phyloP scores from a whole-genome alignment of 2,113 vertebrate species.

The Alethe castanea region DNA sequence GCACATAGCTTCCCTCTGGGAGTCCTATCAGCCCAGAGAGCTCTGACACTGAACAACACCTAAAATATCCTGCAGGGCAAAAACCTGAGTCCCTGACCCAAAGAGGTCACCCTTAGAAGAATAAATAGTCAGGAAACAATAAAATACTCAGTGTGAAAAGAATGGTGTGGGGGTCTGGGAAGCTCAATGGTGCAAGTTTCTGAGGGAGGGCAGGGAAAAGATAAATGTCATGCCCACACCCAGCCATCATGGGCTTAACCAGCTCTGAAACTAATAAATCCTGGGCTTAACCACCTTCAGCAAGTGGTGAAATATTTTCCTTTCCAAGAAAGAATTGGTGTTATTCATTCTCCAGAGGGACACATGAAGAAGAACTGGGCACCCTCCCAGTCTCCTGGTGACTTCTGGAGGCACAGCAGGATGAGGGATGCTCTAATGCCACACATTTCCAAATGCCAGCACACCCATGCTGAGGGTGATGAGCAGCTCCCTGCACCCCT shows the following conservation, averaged over 20 bases:
- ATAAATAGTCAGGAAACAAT: conserved; percentile 25
- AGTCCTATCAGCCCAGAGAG: not conserved
- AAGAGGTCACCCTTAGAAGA: not conserved
- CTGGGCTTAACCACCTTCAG: not conserved
- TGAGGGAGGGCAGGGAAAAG: not conserved
- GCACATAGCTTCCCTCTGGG: not conserved
- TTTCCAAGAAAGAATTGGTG: not conserved
- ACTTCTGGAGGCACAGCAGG: not conserved
- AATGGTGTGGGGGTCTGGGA: not conserved
- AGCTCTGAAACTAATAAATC: not conserved
- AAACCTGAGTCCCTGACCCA: not conserved
- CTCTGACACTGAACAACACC: not conserved
- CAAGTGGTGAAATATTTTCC: not conserved
- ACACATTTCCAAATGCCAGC: not conserved
- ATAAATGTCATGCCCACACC: not conserved
- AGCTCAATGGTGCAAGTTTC: not conserved
- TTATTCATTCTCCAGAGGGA: not conserved
- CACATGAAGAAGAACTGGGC: not conserved
- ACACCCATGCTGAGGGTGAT: not conserved
- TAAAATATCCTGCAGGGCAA: not conserved
- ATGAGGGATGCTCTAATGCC: not conserved
- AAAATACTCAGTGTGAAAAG: not conserved
- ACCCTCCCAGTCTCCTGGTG: not conserved
- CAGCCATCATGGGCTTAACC: not conserved
- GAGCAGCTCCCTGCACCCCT: not conserved